Evolutionary conservation across 2,113 vertebrate genomes (phyloP), one percentile per base, ranked within the genome.

Genomic region (Pygoscelis antarcticus): DNA sequence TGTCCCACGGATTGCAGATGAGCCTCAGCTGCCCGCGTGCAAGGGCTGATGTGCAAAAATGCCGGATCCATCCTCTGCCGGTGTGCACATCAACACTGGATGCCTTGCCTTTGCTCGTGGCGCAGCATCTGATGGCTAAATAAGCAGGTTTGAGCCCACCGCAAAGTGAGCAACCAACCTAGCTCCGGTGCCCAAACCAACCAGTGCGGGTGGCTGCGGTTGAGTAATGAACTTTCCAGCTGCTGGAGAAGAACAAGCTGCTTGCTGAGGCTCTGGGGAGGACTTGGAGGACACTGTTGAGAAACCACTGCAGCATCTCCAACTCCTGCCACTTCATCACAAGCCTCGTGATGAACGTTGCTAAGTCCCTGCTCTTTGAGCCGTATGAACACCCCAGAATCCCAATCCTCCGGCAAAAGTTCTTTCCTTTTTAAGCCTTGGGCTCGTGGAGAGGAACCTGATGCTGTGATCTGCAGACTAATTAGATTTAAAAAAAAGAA

Each of bases 191-290:
- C 32, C 71, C 92, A 66, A 40, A 62, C 26, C 86, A 30, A 49
- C 2, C 20, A n/a, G 22, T 3, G 47, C 0, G 7, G 38, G 57
- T 42, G 64, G 38, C 49, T 19, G n/a, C 1, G 2, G 26, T 4
- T 47, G 30, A 66, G 40, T 44, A 29, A 52, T 10, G 54, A 58
- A 46, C 20, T 17, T 55, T 21, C 11, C 58, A 86, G 30, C 46
- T 40, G 58, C 75, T 27, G 64, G 27, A 77, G 76, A 69, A 84
- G 74, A 70, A 54, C 19, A 64, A 89, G 69, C 26, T 29, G 51
- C 47, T 79, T 5, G 0, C 68, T 70, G 57, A 80, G 55, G 44
- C 38, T 42, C 61, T 46, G 18, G 49, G 32, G 16, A 75, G 49
- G 61, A 42, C 51, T 1, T 9, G 64, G 85, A 85, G n/a, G 55